Base-by-base conservation (phyloP, 1,140 invertebrate species). In the Tetragonula clypearis region DNA sequence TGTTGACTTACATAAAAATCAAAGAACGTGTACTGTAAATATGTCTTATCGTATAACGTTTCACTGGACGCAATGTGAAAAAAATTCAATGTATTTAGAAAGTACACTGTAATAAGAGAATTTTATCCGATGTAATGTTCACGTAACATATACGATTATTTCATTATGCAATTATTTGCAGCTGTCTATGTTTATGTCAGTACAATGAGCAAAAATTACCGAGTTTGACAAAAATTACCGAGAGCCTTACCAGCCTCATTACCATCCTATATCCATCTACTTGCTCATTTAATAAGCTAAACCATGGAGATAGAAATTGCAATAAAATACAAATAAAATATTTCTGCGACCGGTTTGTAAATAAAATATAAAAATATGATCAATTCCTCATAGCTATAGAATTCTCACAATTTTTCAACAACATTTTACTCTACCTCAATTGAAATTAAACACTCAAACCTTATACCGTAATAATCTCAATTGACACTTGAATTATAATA, bases 341-440 rank as follows among this genome's bases (percentile, higher is more conserved):
- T 62, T 62, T 62, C 0, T 23, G 0, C 0, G 12, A 62, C n/a
- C 5, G 23, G 12, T 62, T 62, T n/a, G 23, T 30, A 66, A 66
- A 26, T 49, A 49, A 49, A 0, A 49, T 49, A 49, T 49, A 49
- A 49, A 49, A 49, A 49, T 66, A 66, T 26, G 8, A 30, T 26
- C 65, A 26, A 30, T 26, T 66, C 65, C 1, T 15, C 15, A 2
- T 8, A 68, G 26, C 11, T 0, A n/a, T 23, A 62, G n/a, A n/a
- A n/a, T n/a, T 14, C 3, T 62, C 14, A n/a, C 12, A 62, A 23
- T 1, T n/a, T 1, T 62, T n/a, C 0, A 62, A 0, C 12, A n/a
- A 62, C 23, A 62, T 3, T 62, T 62, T 62, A 62, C 23, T 19
- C 30, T 30, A 30, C 30, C 30, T n/a, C 12, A n/a, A 62, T 62